A percentile compares a stretch with the other conserved stretches of the same genome.
phyloP scores from a whole-genome alignment of 2,797 vertebrate genomes.

The Carcharodon carcharias region DNA sequence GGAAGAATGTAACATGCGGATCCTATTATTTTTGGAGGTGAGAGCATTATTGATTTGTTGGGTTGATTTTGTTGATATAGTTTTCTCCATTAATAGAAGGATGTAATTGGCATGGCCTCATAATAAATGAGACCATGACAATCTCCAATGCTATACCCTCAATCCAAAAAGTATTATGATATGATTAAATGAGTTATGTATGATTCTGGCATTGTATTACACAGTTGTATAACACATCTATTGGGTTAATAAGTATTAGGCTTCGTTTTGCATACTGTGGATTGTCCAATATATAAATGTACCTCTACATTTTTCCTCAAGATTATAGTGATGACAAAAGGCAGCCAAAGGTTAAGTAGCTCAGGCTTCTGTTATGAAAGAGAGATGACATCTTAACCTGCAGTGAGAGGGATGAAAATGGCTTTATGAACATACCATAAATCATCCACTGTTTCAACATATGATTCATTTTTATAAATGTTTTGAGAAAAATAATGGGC shows the following conservation, averaged over 20 bases:
- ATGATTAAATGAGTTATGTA: background rate
- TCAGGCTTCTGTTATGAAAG: background rate
- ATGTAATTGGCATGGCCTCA: background rate
- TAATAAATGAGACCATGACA: background rate
- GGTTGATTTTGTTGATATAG: no score
- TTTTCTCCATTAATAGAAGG: background rate
- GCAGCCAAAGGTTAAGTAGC: background rate
- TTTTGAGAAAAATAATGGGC: background rate
- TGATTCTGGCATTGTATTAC: background rate
- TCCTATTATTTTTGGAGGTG: background rate
- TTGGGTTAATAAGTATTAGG: background rate
- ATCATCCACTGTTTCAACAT: background rate
- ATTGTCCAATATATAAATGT: background rate
- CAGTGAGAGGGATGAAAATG: conserved; percentile 5
- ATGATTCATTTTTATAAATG: background rate
- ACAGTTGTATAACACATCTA: background rate
- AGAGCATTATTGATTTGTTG: background rate
- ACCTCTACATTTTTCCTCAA: background rate
- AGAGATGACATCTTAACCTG: background rate
- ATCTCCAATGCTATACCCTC: background rate
- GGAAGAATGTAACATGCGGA: no score
- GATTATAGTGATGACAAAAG: background rate
- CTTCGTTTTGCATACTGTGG: background rate
- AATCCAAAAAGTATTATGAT: background rate
- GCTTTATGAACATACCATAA: background rate